Evolutionary conservation across 2,888 invertebrate species (phyloP), one percentile per base, ranked within the genome.

Genomic region (Bursaphelenchus okinawaensis): DNA sequence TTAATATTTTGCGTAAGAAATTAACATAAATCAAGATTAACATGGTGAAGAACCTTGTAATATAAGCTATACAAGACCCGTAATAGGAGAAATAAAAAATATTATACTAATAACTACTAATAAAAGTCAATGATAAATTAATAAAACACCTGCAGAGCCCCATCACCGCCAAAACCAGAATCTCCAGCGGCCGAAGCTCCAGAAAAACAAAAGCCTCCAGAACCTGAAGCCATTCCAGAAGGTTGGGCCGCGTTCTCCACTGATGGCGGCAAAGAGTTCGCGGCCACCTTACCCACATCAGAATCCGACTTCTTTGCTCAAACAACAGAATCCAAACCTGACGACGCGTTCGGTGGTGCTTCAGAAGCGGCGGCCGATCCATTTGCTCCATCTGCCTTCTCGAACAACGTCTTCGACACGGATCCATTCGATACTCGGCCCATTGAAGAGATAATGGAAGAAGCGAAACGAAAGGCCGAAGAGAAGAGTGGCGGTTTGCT

Each of bases 401-500:
- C 62, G 22, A 67, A 67, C 24, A 70, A 71, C 24, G 62, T 66
- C 6, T 66, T 68, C 70, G 54, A 62, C 28, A 26, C 58, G 26
- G 62, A 82, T 69, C 82, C 82, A 7, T 82, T 82, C 63, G 78
- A 78, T 8, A 78, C 80, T 7, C 76, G 78, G 16, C 72, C 83
- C 2, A 77, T 77, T 0, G 83, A 83, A 16, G 82, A 83, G 63
- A 75, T 83, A 7, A 75, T 83, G 24, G 82, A 80, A 0, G 78
- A 81, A 62, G 81, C 79, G 0, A 78, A 77, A 58, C 75, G 79
- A 52, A 73, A 74, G 59, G 79, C 78, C 1, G 77, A 75, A 50
- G 74, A 75, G 29, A 57, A 67, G 26, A 29, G 60, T n/a, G 65
- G 68, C 20, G 71, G 72, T 7, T 67, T 69, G 93, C 80, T 95